These are phyloP conservation scores for Dromiciops gliroides DNA, from an alignment of 2,113 vertebrate genomes.

Conservation along the genomic window DNA sequence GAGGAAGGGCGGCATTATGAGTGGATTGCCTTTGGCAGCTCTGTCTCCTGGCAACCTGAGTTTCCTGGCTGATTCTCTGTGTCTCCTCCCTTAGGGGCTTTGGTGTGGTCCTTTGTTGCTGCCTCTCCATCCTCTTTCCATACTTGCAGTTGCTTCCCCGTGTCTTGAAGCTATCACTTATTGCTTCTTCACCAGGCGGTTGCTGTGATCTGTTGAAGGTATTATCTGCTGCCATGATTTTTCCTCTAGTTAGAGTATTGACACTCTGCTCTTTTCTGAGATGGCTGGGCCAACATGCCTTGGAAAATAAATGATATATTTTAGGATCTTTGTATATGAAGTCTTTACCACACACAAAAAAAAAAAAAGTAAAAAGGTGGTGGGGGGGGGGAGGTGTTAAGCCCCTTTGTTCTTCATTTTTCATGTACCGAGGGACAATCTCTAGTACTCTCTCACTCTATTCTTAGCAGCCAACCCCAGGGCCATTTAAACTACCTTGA, in stretches of 20 bases:
- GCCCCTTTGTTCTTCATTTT: background rate
- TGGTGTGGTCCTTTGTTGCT: background rate
- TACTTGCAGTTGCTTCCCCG: background rate
- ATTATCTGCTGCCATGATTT: background rate
- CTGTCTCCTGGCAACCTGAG: background rate
- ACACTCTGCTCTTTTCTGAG: background rate
- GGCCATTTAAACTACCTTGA: background rate
- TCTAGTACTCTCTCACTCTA: background rate
- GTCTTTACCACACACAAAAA: background rate
- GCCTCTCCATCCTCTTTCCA: background rate
- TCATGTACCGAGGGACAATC: background rate
- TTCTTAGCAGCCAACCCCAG: background rate
- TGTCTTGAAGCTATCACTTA: background rate
- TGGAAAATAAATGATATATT: background rate
- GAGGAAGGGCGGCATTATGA: background rate
- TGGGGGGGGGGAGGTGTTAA: background rate
- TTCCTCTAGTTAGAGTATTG: background rate
- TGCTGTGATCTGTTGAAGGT: background rate
- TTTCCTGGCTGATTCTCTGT: background rate
- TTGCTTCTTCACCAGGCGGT: background rate
- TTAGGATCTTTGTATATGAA: background rate
- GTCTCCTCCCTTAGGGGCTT: background rate
- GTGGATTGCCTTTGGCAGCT: background rate
- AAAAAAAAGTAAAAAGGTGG: background rate
- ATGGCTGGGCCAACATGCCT: background rate